These are phyloP conservation scores for Scalopus aquaticus DNA, from an alignment of 2,113 vertebrate species.

Conservation along the genomic window DNA sequence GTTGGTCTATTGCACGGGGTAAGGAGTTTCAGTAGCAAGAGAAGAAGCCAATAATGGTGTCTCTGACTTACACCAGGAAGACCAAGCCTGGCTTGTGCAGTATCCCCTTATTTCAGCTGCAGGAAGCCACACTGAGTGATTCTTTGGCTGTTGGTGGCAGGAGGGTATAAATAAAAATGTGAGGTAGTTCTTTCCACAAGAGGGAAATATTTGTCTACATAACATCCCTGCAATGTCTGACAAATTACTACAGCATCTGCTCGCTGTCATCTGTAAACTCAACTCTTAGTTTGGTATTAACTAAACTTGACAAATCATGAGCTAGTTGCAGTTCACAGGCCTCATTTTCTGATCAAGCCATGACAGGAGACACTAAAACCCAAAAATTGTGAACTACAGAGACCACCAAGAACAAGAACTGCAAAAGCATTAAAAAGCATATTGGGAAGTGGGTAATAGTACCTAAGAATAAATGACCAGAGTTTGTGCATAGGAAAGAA, in stretches of 20 bases:
- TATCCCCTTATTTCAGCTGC: background rate
- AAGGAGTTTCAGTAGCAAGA: background rate
- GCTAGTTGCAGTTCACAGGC: background rate
- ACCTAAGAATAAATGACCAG: background rate
- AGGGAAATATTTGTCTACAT: constrained; percentile 49
- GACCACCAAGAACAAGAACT: background rate
- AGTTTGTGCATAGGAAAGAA: background rate
- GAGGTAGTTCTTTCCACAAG: constrained; percentile 57
- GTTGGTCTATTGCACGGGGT: background rate
- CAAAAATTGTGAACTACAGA: background rate
- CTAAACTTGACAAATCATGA: background rate
- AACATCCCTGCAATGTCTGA: constrained; percentile 32
- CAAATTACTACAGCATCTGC: constrained; percentile 30
- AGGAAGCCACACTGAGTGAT: constrained; percentile 5
- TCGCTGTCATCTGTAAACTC: background rate
- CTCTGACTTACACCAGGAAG: background rate
- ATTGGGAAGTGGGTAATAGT: background rate
- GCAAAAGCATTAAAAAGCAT: background rate
- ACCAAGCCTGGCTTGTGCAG: background rate
- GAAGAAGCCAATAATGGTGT: background rate
- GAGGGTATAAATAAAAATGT: constrained; percentile 27
- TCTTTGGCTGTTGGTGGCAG: background rate
- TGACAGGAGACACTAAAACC: background rate
- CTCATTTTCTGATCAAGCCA: constrained; percentile 23
- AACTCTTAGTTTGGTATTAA: constrained; percentile 47